Evolutionary conservation across 1,140 invertebrate species (phyloP).

Genomic region (Diorhabda carinulata): DNA sequence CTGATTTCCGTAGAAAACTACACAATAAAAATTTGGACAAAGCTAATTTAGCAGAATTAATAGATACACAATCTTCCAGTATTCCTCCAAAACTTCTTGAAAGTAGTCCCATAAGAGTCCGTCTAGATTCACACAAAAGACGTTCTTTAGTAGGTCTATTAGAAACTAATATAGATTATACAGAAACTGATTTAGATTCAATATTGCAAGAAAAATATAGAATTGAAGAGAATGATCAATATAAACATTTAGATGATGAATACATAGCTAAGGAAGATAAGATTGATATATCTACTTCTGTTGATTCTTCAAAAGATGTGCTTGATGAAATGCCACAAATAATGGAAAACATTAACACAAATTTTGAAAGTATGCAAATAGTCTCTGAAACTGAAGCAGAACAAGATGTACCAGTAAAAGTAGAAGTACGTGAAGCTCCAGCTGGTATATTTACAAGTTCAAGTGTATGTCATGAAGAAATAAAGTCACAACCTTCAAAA

Average conservation of each 20-base stretch:
- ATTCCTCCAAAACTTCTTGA: slow-evolving; percentile 33
- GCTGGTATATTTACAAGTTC: slow-evolving; percentile 5
- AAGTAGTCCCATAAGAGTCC: slow-evolving; percentile 26
- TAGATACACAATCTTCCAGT: not conserved
- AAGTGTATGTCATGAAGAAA: not conserved
- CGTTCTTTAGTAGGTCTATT: slow-evolving; percentile 40
- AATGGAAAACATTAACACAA: not conserved
- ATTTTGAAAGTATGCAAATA: not conserved
- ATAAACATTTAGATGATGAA: not conserved
- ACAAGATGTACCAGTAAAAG: not conserved
- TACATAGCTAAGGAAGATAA: not conserved
- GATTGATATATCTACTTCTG: not conserved
- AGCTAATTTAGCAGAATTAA: slow-evolving; percentile 21
- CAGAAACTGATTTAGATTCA: slow-evolving; percentile 43
- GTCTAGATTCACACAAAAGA: slow-evolving; percentile 32
- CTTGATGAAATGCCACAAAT: not conserved
- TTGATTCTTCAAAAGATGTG: too few species aligned
- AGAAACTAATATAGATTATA: slow-evolving; percentile 45
- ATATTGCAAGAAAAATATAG: slow-evolving; percentile 24
- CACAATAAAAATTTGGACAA: slow-evolving; percentile 42
- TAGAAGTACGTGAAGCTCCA: not conserved
- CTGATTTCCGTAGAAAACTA: slow-evolving; percentile 35
- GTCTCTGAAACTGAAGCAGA: not conserved
- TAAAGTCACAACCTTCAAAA: slow-evolving; percentile 20
- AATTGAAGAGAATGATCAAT: slow-evolving; percentile 7